Evolutionary conservation across 1,140 invertebrate genomes (phyloP).

Genomic region (Heliconius hermathena): DNA sequence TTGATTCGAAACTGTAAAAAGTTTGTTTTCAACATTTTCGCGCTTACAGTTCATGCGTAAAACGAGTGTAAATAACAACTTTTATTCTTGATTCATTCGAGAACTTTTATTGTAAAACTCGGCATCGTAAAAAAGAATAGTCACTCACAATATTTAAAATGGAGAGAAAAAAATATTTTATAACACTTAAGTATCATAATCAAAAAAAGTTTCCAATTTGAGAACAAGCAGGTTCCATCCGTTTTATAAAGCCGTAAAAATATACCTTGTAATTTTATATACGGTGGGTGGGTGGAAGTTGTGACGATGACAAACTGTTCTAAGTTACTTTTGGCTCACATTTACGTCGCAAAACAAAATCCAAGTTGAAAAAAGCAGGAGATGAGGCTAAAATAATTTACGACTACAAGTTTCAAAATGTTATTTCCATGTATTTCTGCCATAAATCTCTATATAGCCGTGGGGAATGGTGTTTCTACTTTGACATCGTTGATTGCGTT

Average conservation of each 20-base stretch:
- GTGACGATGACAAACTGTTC: constrained; percentile 49
- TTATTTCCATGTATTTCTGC: constrained; percentile 51
- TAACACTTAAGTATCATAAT: constrained; percentile 19
- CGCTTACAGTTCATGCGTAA: constrained; percentile 6
- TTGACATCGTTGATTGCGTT: constrained; percentile 35
- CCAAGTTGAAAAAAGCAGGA: constrained; percentile 44
- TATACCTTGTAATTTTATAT: constrained; percentile 34
- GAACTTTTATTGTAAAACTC: constrained; percentile 20
- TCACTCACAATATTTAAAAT: constrained; percentile 18
- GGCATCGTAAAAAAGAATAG: constrained; percentile 11
- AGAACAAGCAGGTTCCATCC: constrained; percentile 23
- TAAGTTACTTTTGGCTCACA: constrained; percentile 25
- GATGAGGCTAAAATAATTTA: constrained; percentile 53
- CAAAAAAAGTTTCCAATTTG: constrained; percentile 23
- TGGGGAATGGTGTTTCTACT: constrained; percentile 29
- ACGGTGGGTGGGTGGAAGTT: constrained; percentile 40
- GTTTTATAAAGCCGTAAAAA: constrained; percentile 41
- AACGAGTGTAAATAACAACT: constrained; percentile 4
- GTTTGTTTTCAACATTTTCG: not conserved
- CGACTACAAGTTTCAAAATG: constrained; percentile 48
- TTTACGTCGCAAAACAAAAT: constrained; percentile 42
- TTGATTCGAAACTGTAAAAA: not conserved
- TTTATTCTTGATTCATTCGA: constrained; percentile 5
- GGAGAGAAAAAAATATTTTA: constrained; percentile 17
- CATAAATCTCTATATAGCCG: constrained; percentile 54